Conservation (phyloP, 2,797 vertebrate species). For the Tiaroga cobitis region DNA sequence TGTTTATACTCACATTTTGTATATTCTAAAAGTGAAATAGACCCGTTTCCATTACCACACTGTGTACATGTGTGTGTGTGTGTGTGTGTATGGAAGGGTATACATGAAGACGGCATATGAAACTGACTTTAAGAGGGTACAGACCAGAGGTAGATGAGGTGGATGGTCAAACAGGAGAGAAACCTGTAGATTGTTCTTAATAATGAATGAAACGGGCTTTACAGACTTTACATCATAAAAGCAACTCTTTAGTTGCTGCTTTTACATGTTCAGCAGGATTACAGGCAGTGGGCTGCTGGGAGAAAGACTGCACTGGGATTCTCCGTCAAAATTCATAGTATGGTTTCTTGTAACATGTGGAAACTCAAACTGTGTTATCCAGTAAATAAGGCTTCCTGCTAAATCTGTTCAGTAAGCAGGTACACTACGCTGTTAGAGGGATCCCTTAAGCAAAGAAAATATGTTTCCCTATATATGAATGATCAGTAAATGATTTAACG, state of each 20-base stretch:
- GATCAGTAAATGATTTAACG: too few relatives aligned
- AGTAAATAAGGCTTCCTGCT: constrained; percentile 53
- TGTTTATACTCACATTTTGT: background rate
- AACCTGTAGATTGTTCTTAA: constrained; percentile 63
- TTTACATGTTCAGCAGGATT: constrained; percentile 63
- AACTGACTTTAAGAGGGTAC: constrained; percentile 53
- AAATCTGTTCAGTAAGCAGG: constrained; percentile 42
- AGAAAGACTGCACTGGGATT: constrained; percentile 36
- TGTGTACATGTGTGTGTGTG: background rate
- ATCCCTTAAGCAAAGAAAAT: too few relatives aligned
- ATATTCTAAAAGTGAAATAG: background rate
- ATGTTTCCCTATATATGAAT: too few relatives aligned
- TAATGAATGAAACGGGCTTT: constrained; percentile 68
- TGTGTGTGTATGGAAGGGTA: background rate
- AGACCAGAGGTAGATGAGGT: constrained; percentile 52
- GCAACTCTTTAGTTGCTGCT: constrained; percentile 67
- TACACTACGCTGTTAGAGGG: background rate
- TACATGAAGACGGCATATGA: background rate
- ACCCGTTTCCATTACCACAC: background rate
- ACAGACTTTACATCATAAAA: constrained; percentile 68
- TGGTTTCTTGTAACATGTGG: constrained; percentile 60
- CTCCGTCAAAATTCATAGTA: constrained; percentile 40
- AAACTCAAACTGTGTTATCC: constrained; percentile 56
- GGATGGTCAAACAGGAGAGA: constrained; percentile 31
- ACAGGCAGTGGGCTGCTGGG: constrained; percentile 57